Conservation (phyloP, 2,113 vertebrate species). For the Chroicocephalus ridibundus region DNA sequence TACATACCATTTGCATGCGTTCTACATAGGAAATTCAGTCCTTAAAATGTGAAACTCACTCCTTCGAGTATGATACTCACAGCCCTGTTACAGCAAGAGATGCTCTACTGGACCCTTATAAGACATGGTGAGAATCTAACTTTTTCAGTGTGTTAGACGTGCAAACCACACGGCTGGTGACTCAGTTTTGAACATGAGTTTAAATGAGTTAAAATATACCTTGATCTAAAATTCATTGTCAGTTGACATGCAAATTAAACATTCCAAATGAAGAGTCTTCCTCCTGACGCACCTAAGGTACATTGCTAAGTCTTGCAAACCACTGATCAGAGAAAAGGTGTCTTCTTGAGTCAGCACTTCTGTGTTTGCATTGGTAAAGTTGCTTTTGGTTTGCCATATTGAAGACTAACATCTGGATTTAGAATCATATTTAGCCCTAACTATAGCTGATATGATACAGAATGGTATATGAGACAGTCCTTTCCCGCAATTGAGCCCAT, state of each 20-base stretch:
- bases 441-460: not conserved
- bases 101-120: not conserved
- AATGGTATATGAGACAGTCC: not conserved
- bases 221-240: not conserved
- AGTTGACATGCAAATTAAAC: not conserved
- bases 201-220: not conserved
- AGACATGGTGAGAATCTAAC: not conserved
- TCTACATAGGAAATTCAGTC: not conserved
- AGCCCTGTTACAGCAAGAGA: not conserved
- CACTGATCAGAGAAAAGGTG: not conserved
- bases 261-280: not conserved
- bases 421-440: not conserved
- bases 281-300: not conserved
- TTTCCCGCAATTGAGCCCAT: not conserved
- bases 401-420: not conserved
- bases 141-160: not conserved
- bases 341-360: not conserved
- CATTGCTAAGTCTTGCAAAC: not conserved
- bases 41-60: not conserved
- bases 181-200: not conserved
- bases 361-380: not conserved
- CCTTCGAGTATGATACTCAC: not conserved
- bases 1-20: not conserved
- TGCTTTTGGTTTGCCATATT: not conserved
- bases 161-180: fast-evolving